Base-by-base conservation (phyloP, 2,113 vertebrate species). In the Ceuthmochares aereus region DNA sequence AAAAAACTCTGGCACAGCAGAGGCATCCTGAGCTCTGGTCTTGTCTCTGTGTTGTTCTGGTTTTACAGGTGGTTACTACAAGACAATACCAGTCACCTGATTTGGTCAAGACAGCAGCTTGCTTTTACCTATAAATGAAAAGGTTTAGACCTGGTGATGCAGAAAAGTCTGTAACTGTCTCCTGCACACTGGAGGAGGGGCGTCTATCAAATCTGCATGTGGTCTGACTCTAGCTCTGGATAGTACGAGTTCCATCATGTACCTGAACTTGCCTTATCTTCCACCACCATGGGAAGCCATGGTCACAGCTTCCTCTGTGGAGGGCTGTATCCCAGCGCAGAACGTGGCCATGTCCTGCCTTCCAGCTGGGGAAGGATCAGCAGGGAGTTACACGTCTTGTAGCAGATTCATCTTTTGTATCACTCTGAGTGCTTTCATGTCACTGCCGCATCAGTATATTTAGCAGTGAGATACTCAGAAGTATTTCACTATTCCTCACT, bases 231-330 rank as follows among this genome's bases (percentile, higher is more conserved):
- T 9, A 26, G 25, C 58, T 83, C n/a, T 32, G 47, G 47, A 9
- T 1, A 47, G 54, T 13, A 12, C 3, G 52, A 82, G 27, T 93
- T 51, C 27, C n/a, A 34, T 40, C 43, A 0, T 2, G 3, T 30
- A 12, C 32, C 54, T 70, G 80, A 52, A 29, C 9, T 91, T 47
- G 40, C 34, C 14, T 81, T 37, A 1, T 45, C 36, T 42, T 26
- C 49, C 40, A 21, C 7, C 56, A 11, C 30, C 0, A 0, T 45
- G 40, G 25, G 26, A 79, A 43, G 43, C 11, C 23, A 21, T 1
- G 4, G 37, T 37, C 17, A 7, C 0, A 1, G 9, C 64, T 83
- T 45, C 30, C 19, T 58, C 19, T 3, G 0, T 7, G 75, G 40
- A 83, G n/a, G 37, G 26, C 84, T 22, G 4, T 27, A 26, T 45